phyloP scores from a whole-genome alignment of 2,888 invertebrate genomes.

The Dilophus febrilis region DNA sequence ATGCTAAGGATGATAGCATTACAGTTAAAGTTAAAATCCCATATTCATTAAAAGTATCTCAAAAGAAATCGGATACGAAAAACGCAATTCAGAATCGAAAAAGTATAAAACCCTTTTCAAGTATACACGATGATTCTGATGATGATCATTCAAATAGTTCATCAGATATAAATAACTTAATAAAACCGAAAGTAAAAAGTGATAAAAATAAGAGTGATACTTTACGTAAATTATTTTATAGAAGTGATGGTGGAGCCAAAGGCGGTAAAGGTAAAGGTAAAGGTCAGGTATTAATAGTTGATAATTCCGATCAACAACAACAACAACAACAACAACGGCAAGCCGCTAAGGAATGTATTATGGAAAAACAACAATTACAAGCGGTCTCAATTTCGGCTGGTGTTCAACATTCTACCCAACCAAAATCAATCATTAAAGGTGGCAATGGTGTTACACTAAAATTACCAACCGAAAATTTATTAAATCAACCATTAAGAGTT shows the following conservation, averaged over 20 bases:
- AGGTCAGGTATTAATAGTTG: slow-evolving; percentile 57
- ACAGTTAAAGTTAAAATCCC: slow-evolving; percentile 1
- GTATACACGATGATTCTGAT: too few relatives aligned
- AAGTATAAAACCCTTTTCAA: slow-evolving; percentile 15
- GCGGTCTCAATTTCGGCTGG: too few relatives aligned
- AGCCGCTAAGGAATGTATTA: too few relatives aligned
- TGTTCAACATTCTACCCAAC: too few relatives aligned
- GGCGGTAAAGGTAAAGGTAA: slow-evolving; percentile 54
- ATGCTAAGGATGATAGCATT: slow-evolving; percentile 6
- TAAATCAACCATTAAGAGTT: too few relatives aligned
- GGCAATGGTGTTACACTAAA: too few relatives aligned
- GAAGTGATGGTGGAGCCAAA: slow-evolving; percentile 53
- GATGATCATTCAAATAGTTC: background rate
- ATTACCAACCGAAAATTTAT: too few relatives aligned
- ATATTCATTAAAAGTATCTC: too few relatives aligned
- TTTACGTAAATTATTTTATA: slow-evolving; percentile 42
- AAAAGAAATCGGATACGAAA: background rate
- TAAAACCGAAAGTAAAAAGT: slow-evolving; percentile 24
- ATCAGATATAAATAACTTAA: background rate
- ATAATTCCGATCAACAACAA: slow-evolving; percentile 35
- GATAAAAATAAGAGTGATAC: slow-evolving; percentile 58
- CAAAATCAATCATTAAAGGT: too few relatives aligned
- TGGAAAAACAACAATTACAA: too few relatives aligned
- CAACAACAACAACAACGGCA: slow-evolving; percentile 12
- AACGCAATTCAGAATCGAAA: background rate